Percentiles rank a stretch among this genome's conserved stretches.
phyloP scores from a whole-genome alignment of 1,140 invertebrate genomes.

The Aphelinus certus region DNA sequence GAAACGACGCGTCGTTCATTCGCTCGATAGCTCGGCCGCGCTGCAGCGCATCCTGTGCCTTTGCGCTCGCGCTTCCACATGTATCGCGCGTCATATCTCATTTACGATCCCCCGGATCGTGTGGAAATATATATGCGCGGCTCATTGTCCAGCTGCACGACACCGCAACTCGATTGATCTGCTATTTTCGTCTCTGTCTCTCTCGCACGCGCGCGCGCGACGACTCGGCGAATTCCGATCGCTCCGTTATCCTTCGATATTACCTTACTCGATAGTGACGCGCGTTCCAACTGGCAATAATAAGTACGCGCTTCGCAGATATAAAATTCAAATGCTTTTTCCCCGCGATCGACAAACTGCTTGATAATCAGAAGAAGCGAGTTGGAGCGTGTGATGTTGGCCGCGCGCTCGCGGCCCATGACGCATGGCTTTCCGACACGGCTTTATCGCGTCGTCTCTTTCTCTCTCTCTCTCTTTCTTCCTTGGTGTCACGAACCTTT shows the following conservation, averaged over 20 bases:
- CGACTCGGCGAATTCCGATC: too few species aligned
- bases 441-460: conserved; percentile 23
- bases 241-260: too few species aligned
- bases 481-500: conserved; percentile 31
- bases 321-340: conserved; percentile 19
- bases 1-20: conserved; percentile 31
- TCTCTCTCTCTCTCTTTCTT: background rate
- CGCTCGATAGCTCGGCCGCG: background rate
- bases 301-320: too few species aligned
- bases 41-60: conserved; percentile 14
- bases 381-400: conserved; percentile 20
- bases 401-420: conserved; percentile 1
- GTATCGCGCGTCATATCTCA: conserved; percentile 2
- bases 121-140: too few species aligned
- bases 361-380: conserved; percentile 31
- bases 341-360: conserved; percentile 37
- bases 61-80: background rate
- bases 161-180: too few species aligned
- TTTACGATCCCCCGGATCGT: too few species aligned
- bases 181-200: too few species aligned
- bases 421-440: conserved; percentile 26
- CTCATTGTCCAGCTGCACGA: too few species aligned
- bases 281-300: too few species aligned
- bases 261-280: too few species aligned
- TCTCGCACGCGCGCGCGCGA: background rate